phyloP scores from a whole-genome alignment of 2,888 invertebrate genomes.

The Myathropa florea region DNA sequence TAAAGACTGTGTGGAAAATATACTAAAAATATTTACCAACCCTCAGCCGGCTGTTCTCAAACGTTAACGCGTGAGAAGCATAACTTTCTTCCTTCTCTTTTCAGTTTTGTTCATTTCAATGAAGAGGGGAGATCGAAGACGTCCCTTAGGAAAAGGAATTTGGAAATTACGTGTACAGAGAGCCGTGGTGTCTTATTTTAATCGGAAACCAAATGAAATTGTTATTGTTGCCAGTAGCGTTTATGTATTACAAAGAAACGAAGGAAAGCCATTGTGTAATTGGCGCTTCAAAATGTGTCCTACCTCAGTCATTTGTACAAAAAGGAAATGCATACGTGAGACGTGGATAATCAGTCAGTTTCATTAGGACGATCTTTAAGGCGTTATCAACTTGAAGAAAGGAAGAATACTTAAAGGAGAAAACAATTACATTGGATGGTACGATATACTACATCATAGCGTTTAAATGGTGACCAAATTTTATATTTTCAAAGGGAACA shows the following conservation, averaged over 20 bases:
- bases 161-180: constrained; percentile 58
- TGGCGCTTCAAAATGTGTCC: constrained; percentile 27
- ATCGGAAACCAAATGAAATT: constrained; percentile 62
- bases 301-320: constrained; percentile 7
- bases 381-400: not conserved
- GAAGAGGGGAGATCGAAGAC: not conserved
- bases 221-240: constrained; percentile 27
- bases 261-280: constrained; percentile 58
- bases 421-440: too few species aligned
- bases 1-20: constrained; percentile 27
- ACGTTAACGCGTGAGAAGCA: constrained; percentile 28
- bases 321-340: constrained; percentile 49
- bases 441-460: too few species aligned
- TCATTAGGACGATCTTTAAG: constrained; percentile 15
- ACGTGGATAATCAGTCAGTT: constrained; percentile 57
- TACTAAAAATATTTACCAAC: constrained; percentile 55
- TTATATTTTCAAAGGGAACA: too few species aligned
- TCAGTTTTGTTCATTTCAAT: not conserved
- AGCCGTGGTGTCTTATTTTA: constrained; percentile 47
- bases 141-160: constrained; percentile 31
- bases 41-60: constrained; percentile 61
- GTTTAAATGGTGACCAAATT: too few species aligned
- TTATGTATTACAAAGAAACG: constrained; percentile 20
- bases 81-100: not conserved
- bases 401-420: not conserved